Percentiles rank a stretch among this genome's conserved stretches.
Evolutionary conservation across 2,797 vertebrate genomes (phyloP).

Genomic region (Manis pentadactyla): DNA sequence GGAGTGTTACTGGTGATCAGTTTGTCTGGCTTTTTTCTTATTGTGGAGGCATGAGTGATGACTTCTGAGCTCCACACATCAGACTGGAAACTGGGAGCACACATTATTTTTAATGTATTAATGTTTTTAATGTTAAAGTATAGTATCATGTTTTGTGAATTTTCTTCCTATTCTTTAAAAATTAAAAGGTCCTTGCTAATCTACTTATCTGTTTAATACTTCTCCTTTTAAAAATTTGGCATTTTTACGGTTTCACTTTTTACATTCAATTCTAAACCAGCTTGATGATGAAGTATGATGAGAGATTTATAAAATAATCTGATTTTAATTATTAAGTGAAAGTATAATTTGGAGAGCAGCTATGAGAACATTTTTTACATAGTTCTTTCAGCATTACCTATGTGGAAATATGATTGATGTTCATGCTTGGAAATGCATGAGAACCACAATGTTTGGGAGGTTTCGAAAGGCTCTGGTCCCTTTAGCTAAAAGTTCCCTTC

Average conservation of each 20-base stretch:
- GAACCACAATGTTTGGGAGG: neutral
- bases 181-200: neutral
- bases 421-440: neutral
- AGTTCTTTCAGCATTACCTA: neutral
- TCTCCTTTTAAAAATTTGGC: neutral
- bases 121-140: neutral
- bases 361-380: neutral
- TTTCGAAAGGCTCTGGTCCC: neutral
- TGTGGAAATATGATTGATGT: neutral
- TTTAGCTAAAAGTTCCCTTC: neutral
- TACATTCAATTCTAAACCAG: neutral
- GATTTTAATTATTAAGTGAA: neutral
- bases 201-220: neutral
- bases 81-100: neutral
- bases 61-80: neutral
- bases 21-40: neutral
- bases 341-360: neutral
- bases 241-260: neutral
- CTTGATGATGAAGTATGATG: neutral
- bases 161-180: neutral
- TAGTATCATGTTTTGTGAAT: neutral
- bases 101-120: neutral
- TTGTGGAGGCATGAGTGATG: neutral
- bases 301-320: neutral
- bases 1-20: neutral